Conservation (phyloP, 1,140 invertebrate species). For the Manduca sexta region DNA sequence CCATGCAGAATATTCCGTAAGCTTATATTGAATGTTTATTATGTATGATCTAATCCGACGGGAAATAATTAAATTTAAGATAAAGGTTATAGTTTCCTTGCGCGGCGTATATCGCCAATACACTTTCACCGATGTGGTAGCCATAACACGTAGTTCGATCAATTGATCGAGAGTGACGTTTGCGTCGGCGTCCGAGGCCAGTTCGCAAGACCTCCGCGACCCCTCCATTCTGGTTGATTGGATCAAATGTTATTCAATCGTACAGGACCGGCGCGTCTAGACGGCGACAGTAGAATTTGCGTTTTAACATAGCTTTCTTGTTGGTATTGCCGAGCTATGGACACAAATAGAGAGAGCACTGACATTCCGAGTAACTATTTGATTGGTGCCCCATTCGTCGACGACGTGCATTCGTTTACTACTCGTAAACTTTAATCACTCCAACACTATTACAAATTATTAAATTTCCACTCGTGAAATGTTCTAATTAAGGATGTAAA, state of each 20-base stretch:
- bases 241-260: constrained; percentile 68
- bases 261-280: constrained; percentile 54
- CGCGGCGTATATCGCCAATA: neutral
- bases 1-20: neutral
- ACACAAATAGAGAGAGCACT: constrained; percentile 57
- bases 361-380: constrained; percentile 33
- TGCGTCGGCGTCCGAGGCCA: constrained; percentile 22
- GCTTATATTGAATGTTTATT: neutral
- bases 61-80: constrained; percentile 6
- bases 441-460: too few relatives aligned
- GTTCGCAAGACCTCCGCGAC: constrained; percentile 51
- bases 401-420: constrained; percentile 26
- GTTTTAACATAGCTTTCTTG: constrained; percentile 59
- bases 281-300: constrained; percentile 62
- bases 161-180: constrained; percentile 40
- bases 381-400: constrained; percentile 31
- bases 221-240: constrained; percentile 61
- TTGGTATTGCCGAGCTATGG: constrained; percentile 35
- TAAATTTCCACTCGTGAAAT: too few relatives aligned
- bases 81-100: constrained; percentile 8
- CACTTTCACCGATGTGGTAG: constrained; percentile 31
- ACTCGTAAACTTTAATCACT: constrained; percentile 27
- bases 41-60: neutral
- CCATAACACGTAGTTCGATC: constrained; percentile 36
- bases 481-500: too few relatives aligned